These are phyloP conservation scores for Zaprionus camerounensis DNA, from an alignment of 1,140 invertebrate genomes.

Conservation along the genomic window DNA sequence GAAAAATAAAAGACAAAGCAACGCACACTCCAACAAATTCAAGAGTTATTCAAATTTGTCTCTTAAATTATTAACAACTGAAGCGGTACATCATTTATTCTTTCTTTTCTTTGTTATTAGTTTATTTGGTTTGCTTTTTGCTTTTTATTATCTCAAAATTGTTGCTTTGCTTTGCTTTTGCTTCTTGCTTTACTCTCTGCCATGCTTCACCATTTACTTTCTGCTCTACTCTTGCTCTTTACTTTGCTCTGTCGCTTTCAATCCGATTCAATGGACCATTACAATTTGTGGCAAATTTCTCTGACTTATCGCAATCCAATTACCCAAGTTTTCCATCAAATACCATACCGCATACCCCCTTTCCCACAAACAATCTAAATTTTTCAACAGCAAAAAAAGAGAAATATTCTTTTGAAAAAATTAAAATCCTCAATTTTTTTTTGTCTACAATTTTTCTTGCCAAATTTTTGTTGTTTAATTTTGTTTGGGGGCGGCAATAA, in stretches of 20 bases:
- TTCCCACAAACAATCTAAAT: not conserved
- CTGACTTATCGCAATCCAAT: constrained; percentile 5
- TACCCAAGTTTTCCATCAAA: constrained; percentile 2
- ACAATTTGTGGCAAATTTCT: constrained; percentile 6
- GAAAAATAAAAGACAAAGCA: not conserved
- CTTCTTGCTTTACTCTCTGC: not conserved
- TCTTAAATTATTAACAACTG: not conserved
- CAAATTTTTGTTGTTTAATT: not conserved
- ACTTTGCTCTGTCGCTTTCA: not conserved
- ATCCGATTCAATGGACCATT: not conserved
- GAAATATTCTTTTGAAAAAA: not conserved
- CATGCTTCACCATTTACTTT: not conserved
- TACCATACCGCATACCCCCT: not conserved
- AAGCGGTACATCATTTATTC: not conserved
- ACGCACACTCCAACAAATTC: not conserved
- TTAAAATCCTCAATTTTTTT: constrained; percentile 5
- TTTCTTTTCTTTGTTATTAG: not conserved
- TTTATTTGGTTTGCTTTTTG: not conserved
- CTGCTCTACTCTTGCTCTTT: constrained; percentile 5
- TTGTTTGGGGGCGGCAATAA: not conserved
- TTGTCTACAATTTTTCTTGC: not conserved
- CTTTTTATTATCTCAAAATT: not conserved
- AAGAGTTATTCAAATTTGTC: not conserved
- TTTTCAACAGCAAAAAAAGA: not conserved
- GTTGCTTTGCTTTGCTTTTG: not conserved